A percentile compares a stretch with the other conserved stretches of the same genome.
phyloP scores from a whole-genome alignment of 1,140 invertebrate species.

The Orius insidiosus region DNA sequence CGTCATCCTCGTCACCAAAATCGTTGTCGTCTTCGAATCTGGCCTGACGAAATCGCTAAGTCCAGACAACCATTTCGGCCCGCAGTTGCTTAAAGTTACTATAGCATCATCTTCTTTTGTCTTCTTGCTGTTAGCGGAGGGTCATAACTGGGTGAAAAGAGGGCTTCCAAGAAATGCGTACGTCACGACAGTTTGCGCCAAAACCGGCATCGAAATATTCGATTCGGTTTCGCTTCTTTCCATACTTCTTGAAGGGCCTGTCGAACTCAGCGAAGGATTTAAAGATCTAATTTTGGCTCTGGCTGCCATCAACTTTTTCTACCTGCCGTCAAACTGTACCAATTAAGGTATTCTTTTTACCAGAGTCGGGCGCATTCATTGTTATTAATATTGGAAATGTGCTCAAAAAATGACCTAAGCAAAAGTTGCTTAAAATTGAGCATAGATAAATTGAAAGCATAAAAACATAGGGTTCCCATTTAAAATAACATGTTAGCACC shows the following conservation, averaged over 20 bases:
- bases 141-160: slow-evolving; percentile 32
- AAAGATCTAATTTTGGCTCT: slow-evolving; percentile 28
- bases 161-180: slow-evolving; percentile 28
- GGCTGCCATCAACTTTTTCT: slow-evolving; percentile 36
- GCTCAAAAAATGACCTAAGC: too few relatives aligned
- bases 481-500: too few relatives aligned
- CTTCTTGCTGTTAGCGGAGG: slow-evolving; percentile 35
- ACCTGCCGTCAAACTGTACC: slow-evolving; percentile 35
- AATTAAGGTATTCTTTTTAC: slow-evolving; percentile 26
- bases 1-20: slow-evolving; percentile 29
- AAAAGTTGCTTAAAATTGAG: too few relatives aligned
- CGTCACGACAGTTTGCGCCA: slow-evolving; percentile 27
- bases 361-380: too few relatives aligned
- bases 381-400: too few relatives aligned
- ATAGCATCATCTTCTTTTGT: slow-evolving; percentile 31
- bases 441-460: too few relatives aligned
- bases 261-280: slow-evolving; percentile 11
- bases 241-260: slow-evolving; percentile 16
- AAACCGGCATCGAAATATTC: slow-evolving; percentile 34
- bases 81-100: slow-evolving; percentile 32
- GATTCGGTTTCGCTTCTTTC: slow-evolving; percentile 29
- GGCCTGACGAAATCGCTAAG: slow-evolving; percentile 24
- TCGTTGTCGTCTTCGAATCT: slow-evolving; percentile 33
- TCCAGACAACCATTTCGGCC: slow-evolving; percentile 29
- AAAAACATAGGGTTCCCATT: too few relatives aligned